Evolutionary conservation across 2,888 invertebrate genomes (phyloP).

Genomic region (Lepidochrysops patricia): DNA sequence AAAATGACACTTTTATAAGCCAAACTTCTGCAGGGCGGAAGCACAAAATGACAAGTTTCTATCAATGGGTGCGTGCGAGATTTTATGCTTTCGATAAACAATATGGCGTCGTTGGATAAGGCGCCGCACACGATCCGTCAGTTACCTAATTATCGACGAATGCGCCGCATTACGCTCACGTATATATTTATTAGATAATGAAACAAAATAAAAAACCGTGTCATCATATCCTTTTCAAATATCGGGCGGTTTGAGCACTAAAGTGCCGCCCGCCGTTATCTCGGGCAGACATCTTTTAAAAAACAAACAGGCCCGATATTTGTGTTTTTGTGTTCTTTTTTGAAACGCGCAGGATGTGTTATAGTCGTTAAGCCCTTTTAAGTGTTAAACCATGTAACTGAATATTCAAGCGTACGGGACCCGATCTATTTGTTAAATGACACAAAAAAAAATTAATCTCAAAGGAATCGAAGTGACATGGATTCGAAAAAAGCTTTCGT

Average conservation of each 20-base stretch:
- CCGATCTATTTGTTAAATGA: slow-evolving; percentile 73
- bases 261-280: slow-evolving; percentile 69
- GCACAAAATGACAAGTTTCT: not conserved
- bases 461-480: slow-evolving; percentile 72
- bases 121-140: not conserved
- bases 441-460: slow-evolving; percentile 68
- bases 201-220: slow-evolving; percentile 58
- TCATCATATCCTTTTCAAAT: slow-evolving; percentile 75
- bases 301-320: slow-evolving; percentile 71
- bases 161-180: slow-evolving; percentile 34
- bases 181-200: slow-evolving; percentile 62
- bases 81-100: not conserved
- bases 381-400: slow-evolving; percentile 75
- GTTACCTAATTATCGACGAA: slow-evolving; percentile 6
- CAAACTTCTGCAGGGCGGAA: too few relatives aligned
- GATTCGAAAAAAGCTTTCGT: slow-evolving; percentile 61
- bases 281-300: slow-evolving; percentile 72
- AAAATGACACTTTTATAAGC: too few relatives aligned
- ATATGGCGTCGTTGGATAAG: not conserved
- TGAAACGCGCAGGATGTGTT: slow-evolving; percentile 75
- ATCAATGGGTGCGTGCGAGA: not conserved
- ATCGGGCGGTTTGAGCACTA: slow-evolving; percentile 69
- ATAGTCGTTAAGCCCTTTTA: slow-evolving; percentile 75
- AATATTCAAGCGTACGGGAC: slow-evolving; percentile 71
- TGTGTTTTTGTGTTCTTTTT: slow-evolving; percentile 67